phyloP scores from a whole-genome alignment of 2,797 vertebrate genomes.

The Megaceryle alcyon region DNA sequence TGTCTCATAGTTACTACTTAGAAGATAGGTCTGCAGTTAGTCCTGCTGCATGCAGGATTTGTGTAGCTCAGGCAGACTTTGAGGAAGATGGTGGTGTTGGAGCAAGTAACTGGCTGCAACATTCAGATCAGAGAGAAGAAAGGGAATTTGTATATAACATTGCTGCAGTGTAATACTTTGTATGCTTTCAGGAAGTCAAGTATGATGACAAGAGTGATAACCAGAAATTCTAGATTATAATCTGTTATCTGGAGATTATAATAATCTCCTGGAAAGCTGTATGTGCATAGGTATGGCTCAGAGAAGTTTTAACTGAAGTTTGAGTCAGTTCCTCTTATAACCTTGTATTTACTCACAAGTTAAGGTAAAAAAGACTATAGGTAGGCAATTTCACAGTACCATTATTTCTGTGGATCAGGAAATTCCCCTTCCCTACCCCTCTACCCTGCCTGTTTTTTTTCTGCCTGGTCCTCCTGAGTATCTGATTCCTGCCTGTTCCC shows the following conservation, averaged over 20 bases:
- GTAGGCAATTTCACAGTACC: background rate
- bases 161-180: background rate
- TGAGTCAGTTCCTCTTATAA: background rate
- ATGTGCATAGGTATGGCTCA: background rate
- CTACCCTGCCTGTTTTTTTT: background rate
- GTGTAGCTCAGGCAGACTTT: background rate
- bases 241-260: background rate
- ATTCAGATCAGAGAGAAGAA: background rate
- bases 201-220: background rate
- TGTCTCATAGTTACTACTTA: background rate
- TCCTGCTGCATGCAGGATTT: background rate
- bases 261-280: background rate
- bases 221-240: background rate
- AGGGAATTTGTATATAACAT: background rate
- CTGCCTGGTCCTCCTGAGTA: background rate
- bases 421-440: background rate
- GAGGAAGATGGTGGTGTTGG: background rate
- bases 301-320: background rate
- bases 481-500: background rate
- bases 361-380: background rate
- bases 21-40: background rate
- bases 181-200: background rate
- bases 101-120: background rate
- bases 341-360: background rate
- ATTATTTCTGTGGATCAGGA: background rate